Percentiles rank a stretch among this genome's conserved stretches.
Conservation (phyloP, 2,888 invertebrate species). For the Phlogophora meticulosa region DNA sequence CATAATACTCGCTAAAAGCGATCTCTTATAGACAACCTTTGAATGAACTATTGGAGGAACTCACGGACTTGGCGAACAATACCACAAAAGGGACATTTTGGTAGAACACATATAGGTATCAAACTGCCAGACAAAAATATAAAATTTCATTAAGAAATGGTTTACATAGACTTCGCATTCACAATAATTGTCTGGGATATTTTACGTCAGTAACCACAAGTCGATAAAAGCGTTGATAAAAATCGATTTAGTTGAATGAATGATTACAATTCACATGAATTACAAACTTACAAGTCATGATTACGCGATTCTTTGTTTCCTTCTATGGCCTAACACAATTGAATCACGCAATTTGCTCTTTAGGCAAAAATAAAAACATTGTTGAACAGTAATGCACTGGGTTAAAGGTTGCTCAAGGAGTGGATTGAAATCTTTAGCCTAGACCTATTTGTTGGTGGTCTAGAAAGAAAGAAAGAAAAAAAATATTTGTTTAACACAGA, state of each 20-base stretch:
- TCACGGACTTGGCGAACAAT: too few relatives aligned
- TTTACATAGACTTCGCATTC: too few relatives aligned
- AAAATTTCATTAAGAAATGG: too few relatives aligned
- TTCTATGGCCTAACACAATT: slow-evolving; percentile 48
- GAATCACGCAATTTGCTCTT: slow-evolving; percentile 63
- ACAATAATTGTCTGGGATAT: too few relatives aligned
- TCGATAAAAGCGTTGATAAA: slow-evolving; percentile 32
- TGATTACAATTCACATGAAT: slow-evolving; percentile 36
- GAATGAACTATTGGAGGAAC: too few relatives aligned
- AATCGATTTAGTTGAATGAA: slow-evolving; percentile 25
- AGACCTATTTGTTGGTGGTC: slow-evolving; percentile 1
- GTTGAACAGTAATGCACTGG: slow-evolving; percentile 25
- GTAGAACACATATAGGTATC: too few relatives aligned
- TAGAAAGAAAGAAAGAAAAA: too few relatives aligned
- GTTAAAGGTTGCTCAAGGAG: slow-evolving; percentile 43
- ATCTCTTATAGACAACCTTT: too few relatives aligned
- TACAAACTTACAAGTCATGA: slow-evolving; percentile 47
- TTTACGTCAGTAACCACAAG: not conserved
- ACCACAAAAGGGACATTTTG: too few relatives aligned
- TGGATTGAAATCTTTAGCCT: slow-evolving; percentile 25
- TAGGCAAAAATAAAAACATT: slow-evolving; percentile 46
- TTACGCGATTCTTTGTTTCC: slow-evolving; percentile 47
- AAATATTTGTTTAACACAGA: too few relatives aligned
- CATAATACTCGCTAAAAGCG: too few relatives aligned
- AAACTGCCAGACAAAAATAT: too few relatives aligned